Percentiles rank a stretch among this genome's conserved stretches.
These are phyloP conservation scores for Drosophila nebulosa DNA, from an alignment of 1,140 invertebrate genomes.

Conservation along the genomic window DNA sequence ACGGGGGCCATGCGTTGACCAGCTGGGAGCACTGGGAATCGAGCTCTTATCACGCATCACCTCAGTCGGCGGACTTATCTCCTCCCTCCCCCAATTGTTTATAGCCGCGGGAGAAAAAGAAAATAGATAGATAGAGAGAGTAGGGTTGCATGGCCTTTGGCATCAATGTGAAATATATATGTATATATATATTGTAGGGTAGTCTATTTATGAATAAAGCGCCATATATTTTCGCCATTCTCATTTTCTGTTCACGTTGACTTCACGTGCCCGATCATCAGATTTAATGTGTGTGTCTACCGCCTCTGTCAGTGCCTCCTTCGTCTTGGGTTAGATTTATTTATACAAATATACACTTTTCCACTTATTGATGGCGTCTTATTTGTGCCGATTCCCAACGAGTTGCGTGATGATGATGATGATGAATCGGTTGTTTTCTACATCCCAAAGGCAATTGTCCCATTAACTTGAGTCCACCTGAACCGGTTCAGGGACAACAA, in stretches of 20 bases:
- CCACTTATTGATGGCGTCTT: slow-evolving; percentile 38
- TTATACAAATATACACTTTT: slow-evolving; percentile 37
- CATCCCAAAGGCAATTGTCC: slow-evolving; percentile 35
- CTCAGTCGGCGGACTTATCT: slow-evolving; percentile 14
- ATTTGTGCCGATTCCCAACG: slow-evolving; percentile 32
- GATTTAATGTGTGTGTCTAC: background rate
- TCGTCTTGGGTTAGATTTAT: slow-evolving; percentile 42
- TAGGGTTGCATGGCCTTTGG: slow-evolving; percentile 38
- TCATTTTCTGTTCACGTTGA: slow-evolving; percentile 60
- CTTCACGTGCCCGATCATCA: slow-evolving; percentile 63
- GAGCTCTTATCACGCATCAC: slow-evolving; percentile 36
- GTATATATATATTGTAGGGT: background rate
- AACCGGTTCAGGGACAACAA: slow-evolving; percentile 76
- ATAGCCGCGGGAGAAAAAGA: background rate
- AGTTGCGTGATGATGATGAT: slow-evolving; percentile 12
- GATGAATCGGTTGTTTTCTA: slow-evolving; percentile 4
- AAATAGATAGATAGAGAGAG: background rate
- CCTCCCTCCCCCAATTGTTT: background rate
- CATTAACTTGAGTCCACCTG: slow-evolving; percentile 44
- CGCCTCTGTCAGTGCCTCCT: background rate
- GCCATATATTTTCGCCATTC: slow-evolving; percentile 36
- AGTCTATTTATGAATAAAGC: slow-evolving; percentile 43
- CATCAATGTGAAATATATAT: background rate
- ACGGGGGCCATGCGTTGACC: slow-evolving; percentile 41
- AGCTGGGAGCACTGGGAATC: slow-evolving; percentile 38